phyloP scores from a whole-genome alignment of 1,140 invertebrate genomes.

The Metopolophium dirhodum region DNA sequence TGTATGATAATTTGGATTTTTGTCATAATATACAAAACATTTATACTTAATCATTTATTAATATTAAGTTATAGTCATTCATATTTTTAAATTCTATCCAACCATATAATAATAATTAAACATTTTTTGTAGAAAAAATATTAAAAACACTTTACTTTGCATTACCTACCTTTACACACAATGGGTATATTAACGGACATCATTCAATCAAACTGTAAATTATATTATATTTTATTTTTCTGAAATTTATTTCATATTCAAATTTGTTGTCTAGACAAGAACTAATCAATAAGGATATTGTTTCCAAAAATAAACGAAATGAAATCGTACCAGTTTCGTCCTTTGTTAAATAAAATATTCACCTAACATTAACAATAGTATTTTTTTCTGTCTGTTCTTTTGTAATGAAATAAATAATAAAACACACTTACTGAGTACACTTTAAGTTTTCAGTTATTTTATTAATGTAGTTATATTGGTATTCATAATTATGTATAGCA shows the following conservation, averaged over 20 bases:
- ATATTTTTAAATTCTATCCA: not conserved
- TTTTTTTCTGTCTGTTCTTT: not conserved
- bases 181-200: not conserved
- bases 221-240: not conserved
- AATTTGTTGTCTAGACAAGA: not conserved
- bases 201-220: not conserved
- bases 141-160: not conserved
- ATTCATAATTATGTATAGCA: not conserved
- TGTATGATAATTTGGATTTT: not conserved
- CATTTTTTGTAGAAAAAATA: not conserved
- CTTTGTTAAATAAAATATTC: constrained; percentile 5
- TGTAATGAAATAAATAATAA: constrained; percentile 3
- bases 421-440: not conserved
- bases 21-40: not conserved
- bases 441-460: not conserved
- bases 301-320: constrained; percentile 17
- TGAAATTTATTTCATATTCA: not conserved
- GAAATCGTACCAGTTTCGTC: not conserved
- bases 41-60: not conserved
- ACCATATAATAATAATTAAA: not conserved
- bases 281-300: not conserved
- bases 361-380: not conserved
- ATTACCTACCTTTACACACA: not conserved
- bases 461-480: not conserved
- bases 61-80: not conserved